Evolutionary conservation across 2,888 invertebrate genomes (phyloP).

Genomic region (Rotaria socialis): DNA sequence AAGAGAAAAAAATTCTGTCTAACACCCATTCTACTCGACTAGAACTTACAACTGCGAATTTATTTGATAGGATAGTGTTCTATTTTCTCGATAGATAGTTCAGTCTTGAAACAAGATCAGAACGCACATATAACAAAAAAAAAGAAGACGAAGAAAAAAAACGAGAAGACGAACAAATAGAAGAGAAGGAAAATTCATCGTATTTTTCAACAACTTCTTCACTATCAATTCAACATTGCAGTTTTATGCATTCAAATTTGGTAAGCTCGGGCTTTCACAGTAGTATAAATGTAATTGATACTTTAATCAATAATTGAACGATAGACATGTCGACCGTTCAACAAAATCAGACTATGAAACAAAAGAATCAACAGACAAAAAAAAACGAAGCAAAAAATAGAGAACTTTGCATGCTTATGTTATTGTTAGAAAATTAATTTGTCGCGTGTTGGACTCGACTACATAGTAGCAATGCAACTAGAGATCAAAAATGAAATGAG

Average conservation of each 20-base stretch:
- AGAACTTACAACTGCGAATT: constrained; percentile 30
- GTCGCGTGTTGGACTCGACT: too few species aligned
- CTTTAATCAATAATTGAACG: too few species aligned
- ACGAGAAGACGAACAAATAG: background rate
- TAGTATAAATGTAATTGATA: too few species aligned
- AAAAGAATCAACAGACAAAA: too few species aligned
- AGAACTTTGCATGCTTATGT: too few species aligned
- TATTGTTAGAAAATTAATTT: too few species aligned
- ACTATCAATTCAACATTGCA: background rate
- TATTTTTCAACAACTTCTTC: background rate
- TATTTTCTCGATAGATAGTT: constrained; percentile 32
- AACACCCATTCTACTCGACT: background rate
- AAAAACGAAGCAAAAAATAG: too few species aligned
- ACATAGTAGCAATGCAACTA: too few species aligned
- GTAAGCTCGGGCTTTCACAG: too few species aligned
- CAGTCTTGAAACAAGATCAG: constrained; percentile 21
- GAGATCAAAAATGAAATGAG: too few species aligned
- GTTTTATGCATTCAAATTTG: background rate
- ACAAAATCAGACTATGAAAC: too few species aligned
- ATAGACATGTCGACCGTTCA: too few species aligned
- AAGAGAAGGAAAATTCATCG: constrained; percentile 8
- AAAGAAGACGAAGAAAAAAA: constrained; percentile 7
- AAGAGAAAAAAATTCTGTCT: constrained; percentile 4
- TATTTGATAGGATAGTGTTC: constrained; percentile 32
- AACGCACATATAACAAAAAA: background rate